phyloP scores from a whole-genome alignment of 2,888 invertebrate species.

The Erebia aethiops region DNA sequence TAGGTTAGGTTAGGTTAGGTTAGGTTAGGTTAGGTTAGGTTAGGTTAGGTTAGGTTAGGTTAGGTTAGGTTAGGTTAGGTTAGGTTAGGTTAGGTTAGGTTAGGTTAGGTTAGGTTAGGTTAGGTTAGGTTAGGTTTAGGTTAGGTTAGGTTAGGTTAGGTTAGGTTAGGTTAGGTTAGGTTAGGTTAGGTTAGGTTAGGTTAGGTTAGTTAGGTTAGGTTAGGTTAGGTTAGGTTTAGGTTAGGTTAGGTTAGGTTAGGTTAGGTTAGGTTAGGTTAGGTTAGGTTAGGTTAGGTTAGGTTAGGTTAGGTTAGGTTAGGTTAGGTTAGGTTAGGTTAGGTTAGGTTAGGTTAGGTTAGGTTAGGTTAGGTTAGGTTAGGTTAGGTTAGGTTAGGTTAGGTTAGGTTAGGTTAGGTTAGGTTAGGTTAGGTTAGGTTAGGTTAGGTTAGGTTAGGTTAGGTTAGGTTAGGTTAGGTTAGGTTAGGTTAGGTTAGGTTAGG shows the following conservation, averaged over 20 bases:
- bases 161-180: too few relatives aligned
- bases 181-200: slow-evolving; percentile 40
- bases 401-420: slow-evolving; percentile 38
- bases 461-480: slow-evolving; percentile 42
- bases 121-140: too few relatives aligned
- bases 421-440: slow-evolving; percentile 41
- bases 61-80: too few relatives aligned
- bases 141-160: too few relatives aligned
- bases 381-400: slow-evolving; percentile 36
- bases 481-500: slow-evolving; percentile 42
- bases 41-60: too few relatives aligned
- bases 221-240: too few relatives aligned
- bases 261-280: slow-evolving; percentile 38
- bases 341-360: slow-evolving; percentile 34
- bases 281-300: slow-evolving; percentile 40
- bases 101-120: too few relatives aligned
- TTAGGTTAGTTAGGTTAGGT: too few relatives aligned
- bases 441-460: slow-evolving; percentile 42
- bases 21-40: too few relatives aligned
- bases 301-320: slow-evolving; percentile 39
- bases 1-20: too few relatives aligned
- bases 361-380: slow-evolving; percentile 23
- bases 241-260: slow-evolving; percentile 39
- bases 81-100: too few relatives aligned
- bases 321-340: slow-evolving; percentile 38